Conservation (phyloP, 1,140 invertebrate genomes). For the Ceratosolen solmsi region DNA sequence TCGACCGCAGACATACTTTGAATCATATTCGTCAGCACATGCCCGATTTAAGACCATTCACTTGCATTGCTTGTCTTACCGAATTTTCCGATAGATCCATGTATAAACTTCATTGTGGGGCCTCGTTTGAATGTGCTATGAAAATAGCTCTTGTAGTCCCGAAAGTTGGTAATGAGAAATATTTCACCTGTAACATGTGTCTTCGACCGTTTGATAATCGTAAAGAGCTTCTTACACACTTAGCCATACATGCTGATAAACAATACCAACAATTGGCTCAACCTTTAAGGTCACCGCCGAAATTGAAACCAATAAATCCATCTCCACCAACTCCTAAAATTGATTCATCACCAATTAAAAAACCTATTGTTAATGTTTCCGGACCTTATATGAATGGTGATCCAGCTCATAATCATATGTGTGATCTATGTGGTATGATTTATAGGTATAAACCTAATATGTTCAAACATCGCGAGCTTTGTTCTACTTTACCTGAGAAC, state of each 20-base stretch:
- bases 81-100: slow-evolving; percentile 66
- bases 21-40: slow-evolving; percentile 70
- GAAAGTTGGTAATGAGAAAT: slow-evolving; percentile 66
- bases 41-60: slow-evolving; percentile 66
- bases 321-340: neutral
- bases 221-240: slow-evolving; percentile 65
- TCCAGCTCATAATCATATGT: slow-evolving; percentile 66
- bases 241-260: slow-evolving; percentile 64
- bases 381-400: slow-evolving; percentile 67
- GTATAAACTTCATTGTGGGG: slow-evolving; percentile 68
- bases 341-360: slow-evolving; percentile 4
- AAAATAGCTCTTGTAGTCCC: slow-evolving; percentile 70
- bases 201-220: slow-evolving; percentile 62
- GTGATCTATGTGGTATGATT: slow-evolving; percentile 70
- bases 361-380: neutral
- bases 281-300: slow-evolving; percentile 53
- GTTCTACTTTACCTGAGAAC: slow-evolving; percentile 56
- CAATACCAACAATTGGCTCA: slow-evolving; percentile 60
- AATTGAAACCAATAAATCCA: slow-evolving; percentile 56
- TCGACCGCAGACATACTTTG: slow-evolving; percentile 65
- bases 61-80: slow-evolving; percentile 70
- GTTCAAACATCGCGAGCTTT: slow-evolving; percentile 64
- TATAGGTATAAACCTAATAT: slow-evolving; percentile 68
- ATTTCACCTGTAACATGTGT: slow-evolving; percentile 73
- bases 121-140: slow-evolving; percentile 71